Conservation (phyloP, 2,888 invertebrate genomes). For the Nematopogon swammerdamellus region DNA sequence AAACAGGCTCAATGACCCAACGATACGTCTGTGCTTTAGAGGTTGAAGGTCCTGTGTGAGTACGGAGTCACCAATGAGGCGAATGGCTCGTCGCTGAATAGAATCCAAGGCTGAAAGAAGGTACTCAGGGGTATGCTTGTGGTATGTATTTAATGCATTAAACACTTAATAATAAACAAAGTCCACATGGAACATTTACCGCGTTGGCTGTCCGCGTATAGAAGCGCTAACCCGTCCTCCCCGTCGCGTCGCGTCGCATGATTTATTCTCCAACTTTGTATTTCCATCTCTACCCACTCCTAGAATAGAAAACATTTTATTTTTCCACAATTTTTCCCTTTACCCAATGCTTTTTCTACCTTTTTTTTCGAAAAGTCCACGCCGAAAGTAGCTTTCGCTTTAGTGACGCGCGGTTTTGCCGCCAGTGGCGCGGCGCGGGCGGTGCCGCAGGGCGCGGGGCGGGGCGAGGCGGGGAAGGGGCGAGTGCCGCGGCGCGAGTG, state of each 20-base stretch:
- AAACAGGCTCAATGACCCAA: too few species aligned
- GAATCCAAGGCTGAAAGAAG: too few species aligned
- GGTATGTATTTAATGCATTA: too few species aligned
- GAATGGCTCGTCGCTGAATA: too few species aligned
- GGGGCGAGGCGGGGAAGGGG: not conserved
- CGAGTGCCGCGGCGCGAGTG: slow-evolving; percentile 10
- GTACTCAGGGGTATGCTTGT: too few species aligned
- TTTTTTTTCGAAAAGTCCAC: slow-evolving; percentile 31
- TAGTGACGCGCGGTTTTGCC: slow-evolving; percentile 12
- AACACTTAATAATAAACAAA: too few species aligned
- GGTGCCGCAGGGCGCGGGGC: not conserved
- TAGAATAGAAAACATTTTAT: slow-evolving; percentile 23
- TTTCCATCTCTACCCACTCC: slow-evolving; percentile 43
- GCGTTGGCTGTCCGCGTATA: too few species aligned
- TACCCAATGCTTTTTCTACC: slow-evolving; percentile 29
- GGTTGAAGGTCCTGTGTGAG: too few species aligned
- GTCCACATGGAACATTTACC: too few species aligned
- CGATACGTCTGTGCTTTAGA: too few species aligned
- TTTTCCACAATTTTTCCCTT: slow-evolving; percentile 44
- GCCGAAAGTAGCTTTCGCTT: slow-evolving; percentile 48
- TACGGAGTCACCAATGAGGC: too few species aligned
- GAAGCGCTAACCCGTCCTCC: not conserved
- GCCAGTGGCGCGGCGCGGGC: not conserved
- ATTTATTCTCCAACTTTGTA: slow-evolving; percentile 31
- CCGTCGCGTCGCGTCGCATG: slow-evolving; percentile 10